Conservation (phyloP, 2,888 invertebrate genomes). For the Eueremaeus valkanovi region DNA sequence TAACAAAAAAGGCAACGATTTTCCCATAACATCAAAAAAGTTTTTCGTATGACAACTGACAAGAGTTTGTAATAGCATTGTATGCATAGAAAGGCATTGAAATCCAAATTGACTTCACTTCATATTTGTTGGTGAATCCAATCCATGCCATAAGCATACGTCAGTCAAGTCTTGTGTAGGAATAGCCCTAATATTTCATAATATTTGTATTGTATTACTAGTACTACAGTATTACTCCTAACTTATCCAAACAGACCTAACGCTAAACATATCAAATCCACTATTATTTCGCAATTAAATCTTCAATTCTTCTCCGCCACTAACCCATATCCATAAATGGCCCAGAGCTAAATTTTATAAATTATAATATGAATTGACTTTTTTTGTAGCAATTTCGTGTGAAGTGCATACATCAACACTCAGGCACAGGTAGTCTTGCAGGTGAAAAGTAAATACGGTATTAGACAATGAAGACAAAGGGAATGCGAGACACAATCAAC, state of each 20-base stretch:
- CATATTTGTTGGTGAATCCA: conserved; percentile 26
- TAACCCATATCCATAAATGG: conserved; percentile 10
- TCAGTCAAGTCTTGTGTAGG: conserved; percentile 23
- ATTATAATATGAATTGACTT: too few relatives aligned
- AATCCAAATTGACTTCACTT: conserved; percentile 29
- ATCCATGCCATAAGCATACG: conserved; percentile 11
- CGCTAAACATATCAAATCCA: conserved; percentile 3
- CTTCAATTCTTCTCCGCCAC: neutral
- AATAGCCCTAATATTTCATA: conserved; percentile 19
- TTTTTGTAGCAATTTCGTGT: too few relatives aligned
- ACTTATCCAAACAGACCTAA: too few relatives aligned
- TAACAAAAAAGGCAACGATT: conserved; percentile 21
- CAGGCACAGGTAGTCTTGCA: too few relatives aligned
- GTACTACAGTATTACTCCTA: neutral
- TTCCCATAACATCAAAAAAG: conserved; percentile 32
- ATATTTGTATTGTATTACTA: conserved; percentile 33
- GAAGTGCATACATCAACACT: too few relatives aligned
- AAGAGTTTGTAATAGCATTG: conserved; percentile 17
- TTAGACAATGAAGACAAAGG: too few relatives aligned
- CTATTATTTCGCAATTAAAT: conserved; percentile 14
- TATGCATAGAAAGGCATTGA: too few relatives aligned
- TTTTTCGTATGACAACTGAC: conserved; percentile 19
- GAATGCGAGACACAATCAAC: too few relatives aligned
- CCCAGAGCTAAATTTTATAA: too few relatives aligned
- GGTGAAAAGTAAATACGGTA: too few relatives aligned